Percentiles rank a stretch among this genome's conserved stretches.
phyloP scores from a whole-genome alignment of 1,140 invertebrate species.

The Scaptomyza montana region DNA sequence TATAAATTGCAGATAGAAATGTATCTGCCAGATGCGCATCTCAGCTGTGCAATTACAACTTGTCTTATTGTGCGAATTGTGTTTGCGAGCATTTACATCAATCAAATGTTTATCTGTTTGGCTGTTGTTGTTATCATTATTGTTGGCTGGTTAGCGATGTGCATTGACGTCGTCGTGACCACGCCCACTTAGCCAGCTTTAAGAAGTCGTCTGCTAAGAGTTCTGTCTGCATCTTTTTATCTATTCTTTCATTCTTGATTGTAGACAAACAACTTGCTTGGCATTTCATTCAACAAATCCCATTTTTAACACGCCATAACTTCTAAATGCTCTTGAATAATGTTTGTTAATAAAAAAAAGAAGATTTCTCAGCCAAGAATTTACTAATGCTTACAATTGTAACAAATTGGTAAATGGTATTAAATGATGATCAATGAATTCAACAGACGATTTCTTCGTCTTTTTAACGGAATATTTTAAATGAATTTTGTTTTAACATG shows the following conservation, averaged over 20 bases:
- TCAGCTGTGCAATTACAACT: conserved; percentile 62
- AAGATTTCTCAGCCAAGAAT: too few relatives aligned
- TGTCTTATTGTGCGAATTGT: conserved; percentile 70
- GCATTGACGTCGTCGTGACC: conserved; percentile 13
- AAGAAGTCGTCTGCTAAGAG: too few relatives aligned
- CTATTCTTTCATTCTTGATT: neutral
- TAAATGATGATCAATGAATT: too few relatives aligned
- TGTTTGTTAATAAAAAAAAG: too few relatives aligned
- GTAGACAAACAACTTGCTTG: neutral
- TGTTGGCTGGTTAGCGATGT: conserved; percentile 45
- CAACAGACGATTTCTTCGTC: too few relatives aligned
- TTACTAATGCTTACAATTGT: too few relatives aligned
- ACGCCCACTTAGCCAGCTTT: conserved; percentile 25
- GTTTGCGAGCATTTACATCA: conserved; percentile 68
- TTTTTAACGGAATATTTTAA: too few relatives aligned
- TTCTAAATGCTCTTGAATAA: too few relatives aligned
- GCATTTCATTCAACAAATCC: neutral
- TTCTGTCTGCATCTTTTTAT: neutral
- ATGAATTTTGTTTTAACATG: too few relatives aligned
- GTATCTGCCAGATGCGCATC: conserved; percentile 28
- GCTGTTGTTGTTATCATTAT: conserved; percentile 9
- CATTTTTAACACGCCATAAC: neutral
- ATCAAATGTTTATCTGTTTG: conserved; percentile 48
- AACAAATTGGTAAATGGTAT: too few relatives aligned
- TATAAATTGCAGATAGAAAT: conserved; percentile 35